phyloP scores from a whole-genome alignment of 35 echinoderm and acorn worm genomes.

The Lytechinus variegatus region DNA sequence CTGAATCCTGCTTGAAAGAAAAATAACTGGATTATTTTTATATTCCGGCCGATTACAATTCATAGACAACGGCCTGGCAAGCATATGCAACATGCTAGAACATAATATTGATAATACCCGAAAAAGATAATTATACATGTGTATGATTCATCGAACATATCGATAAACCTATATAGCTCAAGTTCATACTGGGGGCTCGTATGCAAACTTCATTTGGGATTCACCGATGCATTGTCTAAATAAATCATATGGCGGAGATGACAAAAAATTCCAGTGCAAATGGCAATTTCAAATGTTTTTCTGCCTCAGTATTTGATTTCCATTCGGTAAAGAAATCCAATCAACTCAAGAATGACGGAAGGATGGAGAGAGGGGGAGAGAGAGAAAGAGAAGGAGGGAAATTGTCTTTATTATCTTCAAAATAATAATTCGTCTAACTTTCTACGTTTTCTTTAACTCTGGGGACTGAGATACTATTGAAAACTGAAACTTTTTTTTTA shows the following conservation, averaged over 20 bases:
- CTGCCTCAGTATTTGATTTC: conserved; percentile 2
- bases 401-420: neutral
- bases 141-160: neutral
- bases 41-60: no score
- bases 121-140: neutral
- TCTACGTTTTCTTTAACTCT: no score
- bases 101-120: no score
- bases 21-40: no score
- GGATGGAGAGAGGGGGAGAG: neutral
- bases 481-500: no score
- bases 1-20: no score
- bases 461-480: no score
- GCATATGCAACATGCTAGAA: no score
- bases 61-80: no score
- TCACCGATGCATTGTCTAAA: neutral
- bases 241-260: conserved; percentile 10
- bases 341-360: neutral
- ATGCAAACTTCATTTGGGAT: neutral
- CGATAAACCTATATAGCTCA: neutral
- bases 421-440: no score
- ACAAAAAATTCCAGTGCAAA: neutral
- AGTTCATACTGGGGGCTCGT: neutral
- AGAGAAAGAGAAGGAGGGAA: neutral
- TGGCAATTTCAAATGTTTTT: neutral
- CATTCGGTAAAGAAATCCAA: neutral